Conservation (phyloP, 2,888 invertebrate genomes). For the Parasteatoda lunata region DNA sequence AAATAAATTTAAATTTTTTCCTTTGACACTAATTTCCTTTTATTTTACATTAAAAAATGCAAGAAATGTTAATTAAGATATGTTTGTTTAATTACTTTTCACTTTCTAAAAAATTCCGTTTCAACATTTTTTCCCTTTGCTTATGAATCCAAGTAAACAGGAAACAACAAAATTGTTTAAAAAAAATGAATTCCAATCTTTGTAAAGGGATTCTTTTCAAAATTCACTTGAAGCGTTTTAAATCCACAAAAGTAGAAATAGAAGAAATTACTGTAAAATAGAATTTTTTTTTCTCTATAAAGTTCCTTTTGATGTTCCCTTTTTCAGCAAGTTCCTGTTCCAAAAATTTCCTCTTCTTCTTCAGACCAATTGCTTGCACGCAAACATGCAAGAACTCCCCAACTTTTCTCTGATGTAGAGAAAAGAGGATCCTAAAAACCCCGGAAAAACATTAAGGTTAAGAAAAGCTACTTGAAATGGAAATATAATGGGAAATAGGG, state of each 20-base stretch:
- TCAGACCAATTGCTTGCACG: neutral
- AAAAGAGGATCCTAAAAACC: neutral
- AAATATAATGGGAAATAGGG: conserved; percentile 56
- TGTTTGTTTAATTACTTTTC: neutral
- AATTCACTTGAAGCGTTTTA: neutral
- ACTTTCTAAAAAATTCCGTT: neutral
- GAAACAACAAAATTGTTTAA: neutral
- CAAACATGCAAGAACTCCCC: conserved; percentile 21
- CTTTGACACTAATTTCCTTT: too few species aligned
- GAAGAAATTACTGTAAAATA: neutral
- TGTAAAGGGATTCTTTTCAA: neutral
- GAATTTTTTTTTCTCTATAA: neutral
- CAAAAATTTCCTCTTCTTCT: neutral
- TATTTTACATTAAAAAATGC: too few species aligned
- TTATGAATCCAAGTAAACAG: neutral
- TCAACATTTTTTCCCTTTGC: neutral
- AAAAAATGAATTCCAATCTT: neutral
- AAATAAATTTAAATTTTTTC: too few species aligned
- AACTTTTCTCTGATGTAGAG: conserved; percentile 18
- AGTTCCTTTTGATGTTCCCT: neutral
- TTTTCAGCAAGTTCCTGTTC: neutral
- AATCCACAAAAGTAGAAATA: conserved; percentile 6
- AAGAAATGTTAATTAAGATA: too few species aligned
- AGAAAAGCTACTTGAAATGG: conserved; percentile 53
- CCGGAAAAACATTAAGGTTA: conserved; percentile 46